Percentiles rank a stretch among this genome's conserved stretches.
Evolutionary conservation across 2,888 invertebrate species (phyloP).

Genomic region (Nomada ruficornis): DNA sequence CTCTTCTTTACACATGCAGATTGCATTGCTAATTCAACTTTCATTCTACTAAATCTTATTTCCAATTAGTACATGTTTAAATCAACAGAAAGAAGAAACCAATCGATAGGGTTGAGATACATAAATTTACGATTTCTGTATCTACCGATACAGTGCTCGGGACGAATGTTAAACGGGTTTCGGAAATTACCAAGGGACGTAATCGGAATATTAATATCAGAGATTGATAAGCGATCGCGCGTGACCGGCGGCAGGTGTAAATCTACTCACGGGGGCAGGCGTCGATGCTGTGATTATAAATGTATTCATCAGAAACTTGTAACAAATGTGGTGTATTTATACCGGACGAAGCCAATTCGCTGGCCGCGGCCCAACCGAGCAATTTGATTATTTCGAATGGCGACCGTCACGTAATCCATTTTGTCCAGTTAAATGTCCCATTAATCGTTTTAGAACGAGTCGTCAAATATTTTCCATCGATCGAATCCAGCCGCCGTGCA

Average conservation of each 20-base stretch:
- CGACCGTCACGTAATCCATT: constrained; percentile 68
- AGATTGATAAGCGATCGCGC: constrained; percentile 45
- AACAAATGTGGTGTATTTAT: constrained; percentile 66
- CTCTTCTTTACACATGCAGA: no score
- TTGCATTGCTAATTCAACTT: no score
- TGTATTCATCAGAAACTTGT: constrained; percentile 61
- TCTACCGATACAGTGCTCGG: background rate
- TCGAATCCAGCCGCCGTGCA: constrained; percentile 41
- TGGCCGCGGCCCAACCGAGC: constrained; percentile 58
- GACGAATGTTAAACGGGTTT: constrained; percentile 41
- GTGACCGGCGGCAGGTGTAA: constrained; percentile 50
- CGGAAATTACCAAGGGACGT: constrained; percentile 41
- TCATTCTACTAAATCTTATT: background rate
- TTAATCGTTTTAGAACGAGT: constrained; percentile 68
- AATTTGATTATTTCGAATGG: constrained; percentile 71
- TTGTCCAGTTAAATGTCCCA: constrained; percentile 69
- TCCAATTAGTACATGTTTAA: background rate
- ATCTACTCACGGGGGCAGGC: constrained; percentile 48
- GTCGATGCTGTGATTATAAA: constrained; percentile 60
- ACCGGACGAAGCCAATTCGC: constrained; percentile 29
- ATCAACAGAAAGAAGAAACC: background rate
- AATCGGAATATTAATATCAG: constrained; percentile 59
- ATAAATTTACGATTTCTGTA: background rate
- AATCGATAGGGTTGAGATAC: background rate
- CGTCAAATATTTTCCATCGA: constrained; percentile 69